Base-by-base conservation (phyloP, 2,888 invertebrate genomes). In the Stratiomys singularior region DNA sequence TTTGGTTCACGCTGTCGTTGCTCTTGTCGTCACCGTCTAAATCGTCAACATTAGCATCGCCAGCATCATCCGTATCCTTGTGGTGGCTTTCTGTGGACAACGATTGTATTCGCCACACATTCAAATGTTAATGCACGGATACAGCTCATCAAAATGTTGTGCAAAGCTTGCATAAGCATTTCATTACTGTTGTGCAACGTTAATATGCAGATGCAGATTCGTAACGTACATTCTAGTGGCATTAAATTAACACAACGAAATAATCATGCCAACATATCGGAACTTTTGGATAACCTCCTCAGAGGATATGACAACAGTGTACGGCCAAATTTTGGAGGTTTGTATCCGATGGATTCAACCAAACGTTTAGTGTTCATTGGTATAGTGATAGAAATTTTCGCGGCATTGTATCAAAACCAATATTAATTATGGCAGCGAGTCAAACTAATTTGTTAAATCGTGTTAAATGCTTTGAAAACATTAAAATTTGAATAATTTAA, bases 271-370 rank as follows among this genome's bases (percentile, higher is more conserved):
- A 93, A 94, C 85, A 92, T 94, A 82, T 93, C 94, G 21, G 89
- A 91, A 77, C 88, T 94, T 67, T 85, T 94, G 83, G 93, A 94
- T 86, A 92, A 92, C 87, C 88, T 94, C 78, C 89, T 94, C 76
- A 88, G 91, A 78, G 93, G 93, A 78, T 95, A 95, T 87, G 94
- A 95, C 87, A 94, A 93, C 86, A 93, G 93, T 83, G 90, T 95
- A 52, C 88, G 95, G 76, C 95, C 94, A 23, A 93, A 92, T 84
- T 94, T 94, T 84, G 94, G 94, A 85, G 94, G 93, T 93, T 86
- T 88, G 88, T 74, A 72, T 72, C 4, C 5, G 5, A 28, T 66
- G 21, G 3, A 66, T 27, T 30, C 28, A 30, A 9, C 7, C 15
- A 13, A 2, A 60, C 4, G 2, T 60, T 11, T 60, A 25, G 60